Base-by-base conservation (phyloP, 2,113 vertebrate genomes). In the Pogonocichla stellata region DNA sequence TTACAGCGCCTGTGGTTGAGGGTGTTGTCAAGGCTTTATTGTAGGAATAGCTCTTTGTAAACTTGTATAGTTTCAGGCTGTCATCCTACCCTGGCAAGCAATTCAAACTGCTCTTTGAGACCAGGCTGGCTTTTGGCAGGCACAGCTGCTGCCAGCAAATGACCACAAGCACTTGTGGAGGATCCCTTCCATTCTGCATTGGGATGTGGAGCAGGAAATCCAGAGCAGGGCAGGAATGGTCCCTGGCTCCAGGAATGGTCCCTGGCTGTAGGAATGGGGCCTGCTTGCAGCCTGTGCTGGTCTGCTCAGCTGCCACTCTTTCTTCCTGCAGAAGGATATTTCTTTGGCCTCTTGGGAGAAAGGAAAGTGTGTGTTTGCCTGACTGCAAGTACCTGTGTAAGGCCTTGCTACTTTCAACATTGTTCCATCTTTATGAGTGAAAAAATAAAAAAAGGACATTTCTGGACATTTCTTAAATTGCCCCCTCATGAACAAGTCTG, bases 41-140 rank as follows among this genome's bases (percentile, higher is more conserved):
- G 60, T 13, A 90, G 19, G 8, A 94, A 34, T 2, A 51, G 11
- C 42, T 56, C 19, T 92, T 45, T 20, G 18, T 61, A 65, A 93
- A 50, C 8, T 42, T 0, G 0, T 6, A 12, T 0, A 0, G n/a
- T 80, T 83, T 80, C 56, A 86, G 72, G 33, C 38, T 77, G 25
- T 42, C 75, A 38, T 51, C n/a, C 64, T 56, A 15, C 0, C 1
- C 25, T 66, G 60, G 62, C 48, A 74, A 73, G 26, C 26, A 43
- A 29, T 25, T 24, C n/a, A 34, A 72, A 66, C 19, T 12, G 2
- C 74, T 47, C 72, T 73, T 53, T 47, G 54, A 56, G 64, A 48
- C 36, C 61, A 12, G 42, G 24, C 16, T 51, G 86, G 20, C n/a
- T 78, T 88, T 51, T 47, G 51, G 61, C 71, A 94, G 54, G 50